Base-by-base conservation (phyloP, 2,113 vertebrate genomes). In the Cheilinus undulatus region DNA sequence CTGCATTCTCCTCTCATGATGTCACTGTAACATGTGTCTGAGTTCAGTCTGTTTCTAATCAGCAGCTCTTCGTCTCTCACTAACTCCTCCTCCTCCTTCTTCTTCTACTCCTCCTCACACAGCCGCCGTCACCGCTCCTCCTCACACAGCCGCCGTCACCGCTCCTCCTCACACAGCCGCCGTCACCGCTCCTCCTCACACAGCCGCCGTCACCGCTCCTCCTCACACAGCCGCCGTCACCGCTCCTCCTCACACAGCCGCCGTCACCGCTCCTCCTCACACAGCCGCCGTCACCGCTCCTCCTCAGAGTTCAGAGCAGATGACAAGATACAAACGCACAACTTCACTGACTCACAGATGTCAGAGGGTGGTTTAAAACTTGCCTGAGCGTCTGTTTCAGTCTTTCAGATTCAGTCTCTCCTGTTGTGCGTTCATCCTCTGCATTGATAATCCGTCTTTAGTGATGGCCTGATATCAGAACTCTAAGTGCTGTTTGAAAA, bases 31-130 rank as follows among this genome's bases (percentile, higher is more conserved):
- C 82, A 56, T 85, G 79, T 87, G 89, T 89, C 22, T 79, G 40
- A 19, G 40, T 84, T 71, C 74, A 76, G 91, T 93, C 93, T 94
- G 92, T 93, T 93, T 93, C 90, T 92, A 93, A 93, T 93, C 93
- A 94, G 84, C 81, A 80, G 78, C 73, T 90, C 86, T 68, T 70
- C 72, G 42, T 88, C 84, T 72, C 84, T 81, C 72, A 83, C 73
- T 74, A 78, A 38, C 79, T 58, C 84, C 81, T 69, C 81, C 24
- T 60, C 70, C 69, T 76, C 66, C 66, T 71, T 82, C 75, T 87
- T 79, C 62, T 85, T 53, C 76, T 83, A 77, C 62, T 65, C 79
- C 74, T 81, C 82, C 69, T 68, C 75, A 51, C 56, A 63, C 76
- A 67, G 75, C 73, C 80, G 53, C 65, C 49, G 53, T 54, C 62